Evolutionary conservation across 35 echinoderm and acorn worm species (phyloP).

Genomic region (Apostichopus parvimensis): DNA sequence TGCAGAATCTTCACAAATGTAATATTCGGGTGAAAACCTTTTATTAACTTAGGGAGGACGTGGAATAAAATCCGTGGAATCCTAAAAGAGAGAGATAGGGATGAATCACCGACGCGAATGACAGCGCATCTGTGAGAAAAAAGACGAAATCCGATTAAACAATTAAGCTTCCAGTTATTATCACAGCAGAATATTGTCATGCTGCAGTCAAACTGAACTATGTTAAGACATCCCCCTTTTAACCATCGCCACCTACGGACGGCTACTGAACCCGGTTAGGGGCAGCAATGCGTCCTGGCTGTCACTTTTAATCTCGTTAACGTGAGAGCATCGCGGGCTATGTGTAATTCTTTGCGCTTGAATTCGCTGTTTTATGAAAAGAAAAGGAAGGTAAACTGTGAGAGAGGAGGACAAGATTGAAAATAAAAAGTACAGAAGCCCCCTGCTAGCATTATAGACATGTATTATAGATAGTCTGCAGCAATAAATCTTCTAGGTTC

Average conservation of each 20-base stretch:
- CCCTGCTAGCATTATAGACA: no score
- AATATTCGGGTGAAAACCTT: no score
- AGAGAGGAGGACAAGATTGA: no score
- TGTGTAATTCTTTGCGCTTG: not conserved
- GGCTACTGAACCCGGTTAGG: not conserved
- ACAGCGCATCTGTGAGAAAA: not conserved
- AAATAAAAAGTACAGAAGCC: no score
- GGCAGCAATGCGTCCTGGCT: not conserved
- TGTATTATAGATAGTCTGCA: no score
- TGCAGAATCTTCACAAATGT: no score
- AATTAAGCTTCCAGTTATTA: constrained; percentile 20
- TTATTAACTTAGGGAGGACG: no score
- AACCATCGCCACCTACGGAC: not conserved
- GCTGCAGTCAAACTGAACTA: not conserved
- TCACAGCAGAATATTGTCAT: not conserved
- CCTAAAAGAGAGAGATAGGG: no score
- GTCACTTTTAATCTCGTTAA: constrained; percentile 7
- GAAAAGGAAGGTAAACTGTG: no score
- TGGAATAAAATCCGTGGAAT: no score
- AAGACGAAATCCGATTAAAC: constrained; percentile 31
- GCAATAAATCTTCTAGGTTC: no score
- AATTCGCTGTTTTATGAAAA: not conserved
- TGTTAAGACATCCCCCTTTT: not conserved
- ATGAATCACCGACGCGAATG: no score
- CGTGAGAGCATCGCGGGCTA: not conserved